Conservation (phyloP, 2,797 vertebrate species). For the Apodemus agrarius region DNA sequence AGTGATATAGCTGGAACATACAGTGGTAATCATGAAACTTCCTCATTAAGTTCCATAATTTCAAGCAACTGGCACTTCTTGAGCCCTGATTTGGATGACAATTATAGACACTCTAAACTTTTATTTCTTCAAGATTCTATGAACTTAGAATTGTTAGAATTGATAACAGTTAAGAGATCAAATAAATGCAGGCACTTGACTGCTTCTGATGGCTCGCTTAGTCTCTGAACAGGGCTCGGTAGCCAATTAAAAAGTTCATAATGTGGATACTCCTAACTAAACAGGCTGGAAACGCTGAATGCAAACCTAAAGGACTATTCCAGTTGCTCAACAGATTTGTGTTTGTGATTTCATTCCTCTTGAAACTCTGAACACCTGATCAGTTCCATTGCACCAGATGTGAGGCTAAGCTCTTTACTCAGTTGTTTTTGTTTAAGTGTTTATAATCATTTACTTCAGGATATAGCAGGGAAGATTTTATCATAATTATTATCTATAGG, state of each 20-base stretch:
- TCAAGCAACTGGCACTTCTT: not conserved
- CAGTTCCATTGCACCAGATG: not conserved
- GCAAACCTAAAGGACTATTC: not conserved
- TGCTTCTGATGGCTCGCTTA: not conserved
- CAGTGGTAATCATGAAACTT: not conserved
- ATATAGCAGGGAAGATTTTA: not conserved
- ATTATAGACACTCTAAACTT: not conserved
- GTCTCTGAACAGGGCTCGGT: not conserved
- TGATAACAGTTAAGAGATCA: not conserved
- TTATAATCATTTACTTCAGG: not conserved
- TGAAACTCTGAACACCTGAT: not conserved
- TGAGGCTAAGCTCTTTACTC: not conserved
- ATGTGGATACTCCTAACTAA: not conserved
- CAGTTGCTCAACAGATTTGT: not conserved
- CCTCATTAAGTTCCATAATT: not conserved
- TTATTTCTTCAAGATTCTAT: not conserved
- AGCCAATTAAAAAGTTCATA: not conserved
- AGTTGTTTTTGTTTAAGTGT: not conserved
- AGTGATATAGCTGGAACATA: not conserved
- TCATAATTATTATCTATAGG: not conserved
- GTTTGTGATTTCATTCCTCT: not conserved
- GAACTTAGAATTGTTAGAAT: not conserved
- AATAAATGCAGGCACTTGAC: not conserved
- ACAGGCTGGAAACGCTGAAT: not conserved
- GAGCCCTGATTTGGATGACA: not conserved